Evolutionary conservation across 2,797 vertebrate species (phyloP).

Genomic region (Cirrhinus mrigala): DNA sequence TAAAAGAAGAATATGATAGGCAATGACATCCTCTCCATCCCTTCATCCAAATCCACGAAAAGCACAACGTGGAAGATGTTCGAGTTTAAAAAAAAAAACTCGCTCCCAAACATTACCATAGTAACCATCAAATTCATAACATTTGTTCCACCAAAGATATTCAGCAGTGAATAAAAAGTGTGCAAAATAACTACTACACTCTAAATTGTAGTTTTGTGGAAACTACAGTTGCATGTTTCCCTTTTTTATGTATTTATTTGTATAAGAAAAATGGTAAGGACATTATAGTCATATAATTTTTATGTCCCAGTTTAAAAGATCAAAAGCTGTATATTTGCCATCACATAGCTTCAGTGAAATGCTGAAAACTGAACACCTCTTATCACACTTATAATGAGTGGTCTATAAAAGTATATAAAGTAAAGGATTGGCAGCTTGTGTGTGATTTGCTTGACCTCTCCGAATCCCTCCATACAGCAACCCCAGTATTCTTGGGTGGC

Average conservation of each 20-base stretch:
- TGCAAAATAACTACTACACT: background rate
- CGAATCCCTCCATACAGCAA: constrained; percentile 31
- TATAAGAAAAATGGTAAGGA: too few relatives aligned
- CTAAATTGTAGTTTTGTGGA: background rate
- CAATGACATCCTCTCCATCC: constrained; percentile 7
- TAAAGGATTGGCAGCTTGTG: constrained; percentile 20
- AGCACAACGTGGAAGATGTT: background rate
- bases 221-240: background rate
- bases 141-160: constrained; percentile 1
- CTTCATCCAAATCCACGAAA: constrained; percentile 2
- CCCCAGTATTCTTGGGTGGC: constrained; percentile 55
- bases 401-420: constrained; percentile 20
- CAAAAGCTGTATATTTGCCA: background rate
- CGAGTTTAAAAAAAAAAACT: background rate
- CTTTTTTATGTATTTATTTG: background rate
- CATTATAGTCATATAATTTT: background rate
- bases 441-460: constrained; percentile 22
- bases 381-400: constrained; percentile 4
- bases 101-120: background rate
- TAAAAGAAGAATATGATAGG: constrained; percentile 38
- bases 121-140: background rate
- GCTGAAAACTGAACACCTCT: background rate
- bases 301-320: background rate
- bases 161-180: background rate
- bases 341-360: background rate